These are phyloP conservation scores for Criorhina ranunculi DNA, from an alignment of 2,888 invertebrate species.

Conservation along the genomic window DNA sequence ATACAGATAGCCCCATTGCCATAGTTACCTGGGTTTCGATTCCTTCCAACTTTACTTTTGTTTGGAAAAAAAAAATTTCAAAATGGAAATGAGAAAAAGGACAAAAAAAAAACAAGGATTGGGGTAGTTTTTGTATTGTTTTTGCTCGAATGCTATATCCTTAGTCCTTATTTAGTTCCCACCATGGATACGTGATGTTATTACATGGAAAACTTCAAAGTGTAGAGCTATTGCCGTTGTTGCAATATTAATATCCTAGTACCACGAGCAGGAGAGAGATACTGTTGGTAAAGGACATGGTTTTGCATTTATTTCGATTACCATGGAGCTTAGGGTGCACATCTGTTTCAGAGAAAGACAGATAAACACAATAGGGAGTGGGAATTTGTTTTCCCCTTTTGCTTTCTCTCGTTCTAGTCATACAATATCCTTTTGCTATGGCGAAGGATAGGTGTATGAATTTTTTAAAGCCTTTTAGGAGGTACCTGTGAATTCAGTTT, in stretches of 20 bases:
- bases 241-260: constrained; percentile 47
- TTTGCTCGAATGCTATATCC: neutral
- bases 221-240: constrained; percentile 12
- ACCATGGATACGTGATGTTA: constrained; percentile 42
- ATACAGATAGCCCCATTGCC: neutral
- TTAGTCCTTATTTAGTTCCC: constrained; percentile 15
- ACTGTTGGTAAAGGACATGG: constrained; percentile 3
- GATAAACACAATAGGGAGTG: neutral
- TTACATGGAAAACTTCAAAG: constrained; percentile 43
- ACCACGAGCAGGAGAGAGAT: constrained; percentile 1
- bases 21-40: constrained; percentile 14
- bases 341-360: neutral
- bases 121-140: constrained; percentile 1
- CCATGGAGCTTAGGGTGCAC: neutral
- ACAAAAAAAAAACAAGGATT: constrained; percentile 18
- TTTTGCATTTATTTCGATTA: neutral
- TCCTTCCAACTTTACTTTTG: constrained; percentile 25
- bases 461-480: neutral
- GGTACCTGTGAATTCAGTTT: neutral
- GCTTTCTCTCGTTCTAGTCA: neutral
- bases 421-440: neutral
- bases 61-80: constrained; percentile 11
- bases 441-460: neutral
- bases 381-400: neutral
- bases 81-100: neutral